A percentile compares a stretch with the other conserved stretches of the same genome.
These are phyloP conservation scores for Reticulitermes speratus DNA, from an alignment of 1,140 invertebrate species.

Conservation along the genomic window DNA sequence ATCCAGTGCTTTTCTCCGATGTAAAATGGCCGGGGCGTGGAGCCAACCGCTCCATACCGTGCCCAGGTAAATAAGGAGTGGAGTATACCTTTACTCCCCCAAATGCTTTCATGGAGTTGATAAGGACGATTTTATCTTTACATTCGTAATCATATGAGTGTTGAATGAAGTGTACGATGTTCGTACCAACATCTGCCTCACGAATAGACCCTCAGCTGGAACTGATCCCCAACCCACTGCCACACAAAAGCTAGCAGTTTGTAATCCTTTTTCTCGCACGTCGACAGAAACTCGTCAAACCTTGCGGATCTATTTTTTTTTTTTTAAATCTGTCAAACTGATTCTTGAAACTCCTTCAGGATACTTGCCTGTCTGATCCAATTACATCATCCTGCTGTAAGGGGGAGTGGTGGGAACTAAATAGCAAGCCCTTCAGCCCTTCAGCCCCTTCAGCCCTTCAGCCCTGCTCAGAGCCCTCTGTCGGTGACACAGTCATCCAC, in stretches of 20 bases:
- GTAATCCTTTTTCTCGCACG: background rate
- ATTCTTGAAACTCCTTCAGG: background rate
- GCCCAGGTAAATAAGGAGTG: too few relatives aligned
- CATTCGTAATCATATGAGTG: too few relatives aligned
- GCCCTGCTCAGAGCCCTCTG: background rate
- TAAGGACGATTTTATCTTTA: too few relatives aligned
- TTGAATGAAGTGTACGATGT: too few relatives aligned
- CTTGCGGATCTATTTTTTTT: background rate
- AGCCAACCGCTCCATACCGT: too few relatives aligned
- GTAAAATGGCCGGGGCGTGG: too few relatives aligned
- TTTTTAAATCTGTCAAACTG: background rate
- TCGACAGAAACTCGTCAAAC: background rate
- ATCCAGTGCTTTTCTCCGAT: too few relatives aligned
- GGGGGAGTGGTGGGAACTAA: background rate
- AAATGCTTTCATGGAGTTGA: too few relatives aligned
- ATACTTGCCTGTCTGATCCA: slow-evolving; percentile 5
- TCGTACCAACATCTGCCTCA: too few relatives aligned
- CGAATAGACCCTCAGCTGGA: too few relatives aligned
- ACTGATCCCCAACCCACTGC: too few relatives aligned
- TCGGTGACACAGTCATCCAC: background rate
- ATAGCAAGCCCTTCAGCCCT: background rate
- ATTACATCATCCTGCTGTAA: background rate
- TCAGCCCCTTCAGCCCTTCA: background rate
- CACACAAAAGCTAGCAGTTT: background rate
- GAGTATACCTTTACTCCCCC: too few relatives aligned